Conservation (phyloP, 1,140 invertebrate genomes). For the Calosoma granatense region DNA sequence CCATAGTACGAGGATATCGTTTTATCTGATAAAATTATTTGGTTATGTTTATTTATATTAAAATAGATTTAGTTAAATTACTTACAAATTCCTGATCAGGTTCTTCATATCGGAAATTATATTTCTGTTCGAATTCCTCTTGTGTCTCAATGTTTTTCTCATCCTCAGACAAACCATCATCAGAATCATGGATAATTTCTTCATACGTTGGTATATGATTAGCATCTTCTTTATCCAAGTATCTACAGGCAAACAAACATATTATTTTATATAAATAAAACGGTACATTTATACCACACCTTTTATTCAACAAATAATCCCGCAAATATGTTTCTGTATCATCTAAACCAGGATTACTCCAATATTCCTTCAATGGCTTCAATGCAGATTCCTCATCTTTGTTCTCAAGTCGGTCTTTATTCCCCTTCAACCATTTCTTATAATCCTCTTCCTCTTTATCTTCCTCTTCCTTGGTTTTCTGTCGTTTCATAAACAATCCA, state of each 20-base stretch:
- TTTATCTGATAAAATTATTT: constrained; percentile 56
- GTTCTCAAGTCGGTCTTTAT: constrained; percentile 53
- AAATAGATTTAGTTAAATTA: constrained; percentile 21
- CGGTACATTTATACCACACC: constrained; percentile 35
- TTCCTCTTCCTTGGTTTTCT: constrained; percentile 48
- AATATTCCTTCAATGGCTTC: constrained; percentile 70
- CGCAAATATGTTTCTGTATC: constrained; percentile 79
- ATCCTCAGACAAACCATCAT: constrained; percentile 68
- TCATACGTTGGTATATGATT: constrained; percentile 56
- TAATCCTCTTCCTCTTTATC: constrained; percentile 62
- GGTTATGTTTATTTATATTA: constrained; percentile 3
- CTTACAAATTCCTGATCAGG: constrained; percentile 87
- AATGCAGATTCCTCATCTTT: constrained; percentile 51
- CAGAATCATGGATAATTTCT: constrained; percentile 53
- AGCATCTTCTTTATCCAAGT: constrained; percentile 45
- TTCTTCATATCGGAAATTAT: constrained; percentile 94
- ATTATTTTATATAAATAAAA: constrained; percentile 10
- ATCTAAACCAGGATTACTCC: constrained; percentile 72
- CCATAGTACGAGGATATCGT: constrained; percentile 80
- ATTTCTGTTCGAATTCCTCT: constrained; percentile 89
- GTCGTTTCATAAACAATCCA: constrained; percentile 45
- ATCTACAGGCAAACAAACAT: constrained; percentile 26
- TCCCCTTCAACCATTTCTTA: constrained; percentile 72
- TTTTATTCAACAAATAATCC: constrained; percentile 88
- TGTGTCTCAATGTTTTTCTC: constrained; percentile 70